Evolutionary conservation across 2,797 vertebrate species (phyloP), one percentile per base, ranked within the genome.

Genomic region (Allobates femoralis): DNA sequence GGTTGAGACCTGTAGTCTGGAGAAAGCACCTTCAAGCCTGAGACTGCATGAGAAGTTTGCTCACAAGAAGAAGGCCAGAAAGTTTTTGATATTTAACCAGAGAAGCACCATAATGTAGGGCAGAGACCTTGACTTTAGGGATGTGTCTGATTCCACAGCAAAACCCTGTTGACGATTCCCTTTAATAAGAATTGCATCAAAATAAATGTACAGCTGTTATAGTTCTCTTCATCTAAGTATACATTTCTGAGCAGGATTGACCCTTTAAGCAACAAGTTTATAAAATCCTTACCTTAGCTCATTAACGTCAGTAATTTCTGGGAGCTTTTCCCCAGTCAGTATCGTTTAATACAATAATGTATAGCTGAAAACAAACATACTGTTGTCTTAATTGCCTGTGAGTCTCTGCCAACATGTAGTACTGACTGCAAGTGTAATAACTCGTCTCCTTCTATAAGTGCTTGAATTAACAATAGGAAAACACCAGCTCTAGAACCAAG

Each of bases 271-370:
- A 73, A 84, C 60, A 84, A 66, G 66, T 26, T 79, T 71, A 66
- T 87, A 84, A 64, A 79, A 64, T 30, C 56, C 67, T 75, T 15
- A 74, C 71, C 67, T 56, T 58, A 74, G 71, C 60, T 60, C 46
- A 82, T 86, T 76, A 86, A 37, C 60, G 46, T 51, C 50, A 77
- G 79, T 67, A 51, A 81, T 82, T 76, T 86, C 85, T 75, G 67
- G 55, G 67, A 83, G 81, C 75, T 74, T 84, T 84, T 87, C 74
- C 86, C 82, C 77, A 76, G 86, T 84, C 80, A 69, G 86, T 84
- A 84, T 84, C 79, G 76, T 80, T 84, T 84, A 87, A 84, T 84
- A 87, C 66, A 84, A 79, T 87, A 84, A 87, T 87, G 77, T 81
- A 87, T 84, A 84, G 86, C 77, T 84, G 58, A 75, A 87, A 86